A percentile compares a stretch with the other conserved stretches of the same genome.
These are phyloP conservation scores for Drosophila fuyamai DNA, from an alignment of 1,140 invertebrate species.

Conservation along the genomic window DNA sequence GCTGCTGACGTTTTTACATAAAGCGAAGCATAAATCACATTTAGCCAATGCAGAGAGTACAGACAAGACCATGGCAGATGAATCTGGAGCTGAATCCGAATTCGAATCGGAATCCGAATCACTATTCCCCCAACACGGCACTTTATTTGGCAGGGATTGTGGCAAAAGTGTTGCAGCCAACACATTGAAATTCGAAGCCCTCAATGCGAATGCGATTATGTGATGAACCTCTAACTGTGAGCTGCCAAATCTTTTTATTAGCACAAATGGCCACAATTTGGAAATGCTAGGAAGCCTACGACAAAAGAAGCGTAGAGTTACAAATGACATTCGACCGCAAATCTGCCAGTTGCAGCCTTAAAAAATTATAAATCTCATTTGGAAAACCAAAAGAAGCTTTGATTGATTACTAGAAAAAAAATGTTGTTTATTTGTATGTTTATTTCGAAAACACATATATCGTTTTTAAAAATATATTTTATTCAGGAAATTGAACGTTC, in stretches of 20 bases:
- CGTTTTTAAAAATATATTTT: too few relatives aligned
- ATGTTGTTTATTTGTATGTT: too few relatives aligned
- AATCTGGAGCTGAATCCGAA: conserved; percentile 13
- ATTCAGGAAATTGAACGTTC: too few relatives aligned
- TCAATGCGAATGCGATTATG: conserved; percentile 46
- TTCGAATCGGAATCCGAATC: conserved; percentile 26
- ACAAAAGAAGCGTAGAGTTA: conserved; percentile 46
- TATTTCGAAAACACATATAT: too few relatives aligned
- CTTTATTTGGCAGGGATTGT: conserved; percentile 44
- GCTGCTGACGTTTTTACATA: conserved; percentile 77
- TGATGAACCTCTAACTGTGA: conserved; percentile 7
- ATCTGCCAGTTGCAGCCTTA: conserved; percentile 13
- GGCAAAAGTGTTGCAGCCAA: conserved; percentile 57
- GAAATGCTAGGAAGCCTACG: conserved; percentile 10
- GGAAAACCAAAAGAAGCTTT: too few relatives aligned
- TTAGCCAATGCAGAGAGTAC: conserved; percentile 56
- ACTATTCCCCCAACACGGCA: conserved; percentile 20
- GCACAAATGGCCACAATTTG: conserved; percentile 77
- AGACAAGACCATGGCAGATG: conserved; percentile 10
- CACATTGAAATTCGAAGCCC: conserved; percentile 65
- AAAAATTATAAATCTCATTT: background rate
- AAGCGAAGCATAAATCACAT: conserved; percentile 74
- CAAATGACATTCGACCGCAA: conserved; percentile 49
- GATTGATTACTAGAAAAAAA: background rate
- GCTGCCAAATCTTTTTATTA: conserved; percentile 50